Base-by-base conservation (phyloP, 2,113 vertebrate genomes). In the Malurus cyaneus region DNA sequence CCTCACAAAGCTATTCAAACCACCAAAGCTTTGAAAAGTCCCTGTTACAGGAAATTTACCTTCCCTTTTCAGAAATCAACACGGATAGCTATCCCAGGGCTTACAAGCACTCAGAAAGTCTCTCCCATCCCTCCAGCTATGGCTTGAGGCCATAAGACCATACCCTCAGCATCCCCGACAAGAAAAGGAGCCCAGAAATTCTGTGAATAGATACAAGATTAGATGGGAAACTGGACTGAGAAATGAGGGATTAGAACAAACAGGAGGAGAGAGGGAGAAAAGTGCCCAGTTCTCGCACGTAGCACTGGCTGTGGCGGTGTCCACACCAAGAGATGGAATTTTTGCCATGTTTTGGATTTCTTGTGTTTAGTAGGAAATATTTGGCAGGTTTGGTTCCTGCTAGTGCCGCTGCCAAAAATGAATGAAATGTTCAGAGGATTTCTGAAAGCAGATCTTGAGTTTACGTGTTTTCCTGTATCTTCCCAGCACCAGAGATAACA, bases 371-470 rank as follows among this genome's bases (percentile, higher is more conserved):
- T 5, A 66, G 42, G 26, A 92, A 96, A 90, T n/a, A 88, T 39
- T 62, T 8, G 1, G 36, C 74, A 86, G 25, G 18, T 32, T 88
- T 1, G 0, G 31, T 72, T 88, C 64, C 71, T 59, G 61, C 20
- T 42, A 70, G 47, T 29, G 21, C 10, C 0, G 0, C 46, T 72
- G 44, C 21, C 46, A 72, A 46, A 25, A 94, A 88, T 42, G 42
- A 92, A 89, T 73, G 32, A 86, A 93, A 23, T 0, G 0, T 56
- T 81, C 0, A 0, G 42, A 78, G 29, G 18, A 78, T 14, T 65
- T 61, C 66, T 72, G 32, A 79, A 77, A 70, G 79, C 28, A 82
- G 28, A 53, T 18, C 2, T 31, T 86, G 49, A 11, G 3, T 64
- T 92, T 65, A 53, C 31, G 32, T 11, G 18, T 65, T 67, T 83